Percentiles rank a stretch among this genome's conserved stretches.
Evolutionary conservation across 2,113 vertebrate genomes (phyloP).

Genomic region (pig (Sus scrofa)): DNA sequence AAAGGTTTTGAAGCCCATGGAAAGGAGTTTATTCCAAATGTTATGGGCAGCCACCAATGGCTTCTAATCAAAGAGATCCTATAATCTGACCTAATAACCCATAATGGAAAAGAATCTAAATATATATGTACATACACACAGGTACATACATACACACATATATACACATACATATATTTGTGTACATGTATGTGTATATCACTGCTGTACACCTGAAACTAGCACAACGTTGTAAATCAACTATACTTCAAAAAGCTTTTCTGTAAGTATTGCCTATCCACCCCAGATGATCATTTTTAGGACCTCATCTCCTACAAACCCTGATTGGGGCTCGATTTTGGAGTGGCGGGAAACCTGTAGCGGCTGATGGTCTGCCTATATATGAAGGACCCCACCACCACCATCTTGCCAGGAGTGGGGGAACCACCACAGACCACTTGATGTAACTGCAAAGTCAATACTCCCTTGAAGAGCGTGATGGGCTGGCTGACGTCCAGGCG

Average conservation of each 20-base stretch:
- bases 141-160: too few species aligned
- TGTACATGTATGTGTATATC: too few species aligned
- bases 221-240: too few species aligned
- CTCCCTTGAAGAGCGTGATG: not conserved
- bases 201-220: too few species aligned
- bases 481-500: not conserved
- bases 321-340: not conserved
- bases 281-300: not conserved
- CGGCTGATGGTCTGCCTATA: fast-evolving
- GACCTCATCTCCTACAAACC: not conserved
- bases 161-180: too few species aligned
- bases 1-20: not conserved
- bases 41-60: not conserved
- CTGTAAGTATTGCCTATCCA: not conserved
- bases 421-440: too few species aligned
- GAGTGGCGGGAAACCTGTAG: not conserved
- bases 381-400: not conserved
- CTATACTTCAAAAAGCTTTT: too few species aligned
- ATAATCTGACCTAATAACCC: not conserved
- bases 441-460: not conserved
- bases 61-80: not conserved
- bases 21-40: not conserved
- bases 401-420: not conserved
- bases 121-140: too few species aligned
- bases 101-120: too few species aligned